Base-by-base conservation (phyloP, 2,888 invertebrate genomes). In the Stenoptilia bipunctidactyla region DNA sequence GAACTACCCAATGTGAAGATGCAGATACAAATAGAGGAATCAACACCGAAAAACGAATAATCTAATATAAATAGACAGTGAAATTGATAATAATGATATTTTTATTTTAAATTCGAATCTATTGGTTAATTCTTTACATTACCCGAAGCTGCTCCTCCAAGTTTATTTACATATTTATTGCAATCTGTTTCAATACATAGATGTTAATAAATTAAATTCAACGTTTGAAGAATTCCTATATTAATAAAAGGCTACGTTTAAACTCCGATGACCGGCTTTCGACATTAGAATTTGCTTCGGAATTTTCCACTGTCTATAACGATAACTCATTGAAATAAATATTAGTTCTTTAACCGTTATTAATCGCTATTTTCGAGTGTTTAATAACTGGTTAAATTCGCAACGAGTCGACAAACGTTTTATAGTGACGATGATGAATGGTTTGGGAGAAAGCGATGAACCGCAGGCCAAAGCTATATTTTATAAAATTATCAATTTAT, bases 31-130 rank as follows among this genome's bases (percentile, higher is more conserved):
- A 61, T 55, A 70, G 71, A 80, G 82, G 82, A 83, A 80, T 79
- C 79, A 79, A 83, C 82, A 82, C 80, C 82, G 82, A 80, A 76
- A 30, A 80, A 76, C 64, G 68, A 72, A 74, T 68, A 72, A 74
- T 68, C 63, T 52, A 74, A 79, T 77, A 72, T 74, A 74, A 75
- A 79, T 80, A 83, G 82, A 83, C 82, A 83, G 82, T 80, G 82
- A 83, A 79, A 75, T 77, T 76, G 80, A 76, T 82, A 79, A 74
- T 72, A 80, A 60, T 72, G 73, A 75, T 75, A 75, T 75, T 74
- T 60, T 60, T 51, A 52, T 47, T 54, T 71, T 80, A 75, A 79
- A 82, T 82, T 82, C 76, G 76, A 76, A 79, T 72, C 76, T 76
- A 76, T 73, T 66, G 74, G 66, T 66, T 63, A 66, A 58, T 54